Evolutionary conservation across 2,888 invertebrate genomes (phyloP), one percentile per base, ranked within the genome.

Genomic region (Alsophila aescularia): DNA sequence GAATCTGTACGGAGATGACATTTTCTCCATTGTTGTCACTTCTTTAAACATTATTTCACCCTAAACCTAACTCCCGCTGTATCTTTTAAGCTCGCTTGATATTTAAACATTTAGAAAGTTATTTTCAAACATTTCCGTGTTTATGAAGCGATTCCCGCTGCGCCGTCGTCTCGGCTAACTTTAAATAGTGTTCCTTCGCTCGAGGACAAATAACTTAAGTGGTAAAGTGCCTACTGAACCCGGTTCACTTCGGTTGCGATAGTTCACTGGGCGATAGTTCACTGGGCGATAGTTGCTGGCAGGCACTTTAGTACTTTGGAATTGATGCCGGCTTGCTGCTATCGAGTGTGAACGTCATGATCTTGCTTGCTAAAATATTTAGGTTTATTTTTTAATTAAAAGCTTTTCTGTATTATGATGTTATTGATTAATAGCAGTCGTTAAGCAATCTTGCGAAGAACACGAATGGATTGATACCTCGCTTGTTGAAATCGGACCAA

Each of bases 151-250:
- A 41, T 37, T 47, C 41, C 51, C 49, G 57, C 44, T 39, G 43
- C 10, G 21, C 16, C 49, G 35, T 9, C 13, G 59, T 35, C 36
- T 9, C 13, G 59, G 39, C 36, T 13, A 62, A 62, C 43, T 60
- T 62, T 58, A 58, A 58, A 62, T 60, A 60, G 62, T 52, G 59
- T 48, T 43, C 34, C 42, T 36, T 52, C 37, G 37, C 44, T 53
- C 47, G 44, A 54, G 52, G 53, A 54, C 57, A 57, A 62, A 60
- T 57, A 56, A 48, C 51, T 52, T 56, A 54, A 60, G 55, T 52
- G 39, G 36, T 44, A 37, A 44, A 52, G 44, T 62, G 57, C 18
- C 53, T 59, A 39, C 43, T 24, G 37, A 59, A 52, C 49, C 14
- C 31, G 29, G 3, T 18, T 14, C 24, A 44, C 44, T 44, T 44